A percentile compares a stretch with the other conserved stretches of the same genome.
These are phyloP conservation scores for Ophthalmolycus amberensis DNA, from an alignment of 2,113 vertebrate genomes.

Conservation along the genomic window DNA sequence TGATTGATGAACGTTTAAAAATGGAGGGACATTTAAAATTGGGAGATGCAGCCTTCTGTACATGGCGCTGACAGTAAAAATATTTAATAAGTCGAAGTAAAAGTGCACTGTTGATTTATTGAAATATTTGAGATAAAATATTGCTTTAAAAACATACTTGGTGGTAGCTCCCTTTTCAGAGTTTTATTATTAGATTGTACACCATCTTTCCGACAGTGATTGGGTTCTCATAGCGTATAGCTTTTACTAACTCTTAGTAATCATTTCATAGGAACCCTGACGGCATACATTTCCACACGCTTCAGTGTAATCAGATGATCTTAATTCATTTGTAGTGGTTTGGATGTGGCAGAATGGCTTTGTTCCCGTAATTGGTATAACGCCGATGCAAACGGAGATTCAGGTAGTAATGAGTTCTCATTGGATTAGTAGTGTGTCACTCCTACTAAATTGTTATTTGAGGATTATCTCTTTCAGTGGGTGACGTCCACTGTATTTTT, in stretches of 20 bases:
- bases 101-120: conserved; percentile 19
- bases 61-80: neutral
- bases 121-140: neutral
- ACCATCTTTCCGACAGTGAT: neutral
- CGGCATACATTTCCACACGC: conserved; percentile 50
- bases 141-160: neutral
- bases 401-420: conserved; percentile 73
- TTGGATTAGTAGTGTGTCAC: conserved; percentile 72
- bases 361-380: conserved; percentile 75
- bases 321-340: conserved; percentile 75
- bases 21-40: conserved; percentile 19
- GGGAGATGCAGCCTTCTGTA: neutral
- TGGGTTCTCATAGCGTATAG: neutral
- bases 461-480: conserved; percentile 37
- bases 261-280: conserved; percentile 42
- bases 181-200: neutral
- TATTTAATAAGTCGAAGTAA: neutral
- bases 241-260: conserved; percentile 6
- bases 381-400: conserved; percentile 77
- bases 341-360: conserved; percentile 67
- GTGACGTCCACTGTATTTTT: conserved; percentile 35
- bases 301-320: conserved; percentile 75
- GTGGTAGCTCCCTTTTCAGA: neutral
- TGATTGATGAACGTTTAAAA: conserved; percentile 35
- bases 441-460: conserved; percentile 54